Percentiles rank a stretch among this genome's conserved stretches.
Evolutionary conservation across 2,888 invertebrate genomes (phyloP).

Genomic region (Aporophyla nigra): DNA sequence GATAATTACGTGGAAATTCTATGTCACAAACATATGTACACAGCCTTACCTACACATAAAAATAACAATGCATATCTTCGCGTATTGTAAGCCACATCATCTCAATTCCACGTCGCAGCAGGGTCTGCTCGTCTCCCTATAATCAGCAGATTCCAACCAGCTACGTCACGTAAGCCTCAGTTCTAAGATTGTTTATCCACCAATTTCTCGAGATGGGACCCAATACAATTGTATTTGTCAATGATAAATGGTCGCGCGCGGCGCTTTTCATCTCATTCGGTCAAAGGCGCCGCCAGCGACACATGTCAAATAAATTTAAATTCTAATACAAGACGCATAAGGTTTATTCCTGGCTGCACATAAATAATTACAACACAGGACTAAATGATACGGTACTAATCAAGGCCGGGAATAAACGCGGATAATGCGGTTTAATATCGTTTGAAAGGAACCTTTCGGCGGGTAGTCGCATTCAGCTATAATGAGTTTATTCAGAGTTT

Average conservation of each 20-base stretch:
- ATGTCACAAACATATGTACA: background rate
- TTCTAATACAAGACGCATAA: constrained; percentile 61
- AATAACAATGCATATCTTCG: constrained; percentile 12
- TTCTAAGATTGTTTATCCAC: constrained; percentile 88
- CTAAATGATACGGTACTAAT: constrained; percentile 91
- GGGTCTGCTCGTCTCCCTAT: constrained; percentile 56
- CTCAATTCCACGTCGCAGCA: constrained; percentile 28
- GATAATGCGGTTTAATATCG: constrained; percentile 90
- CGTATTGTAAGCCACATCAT: constrained; percentile 28
- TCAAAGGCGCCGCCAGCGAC: constrained; percentile 86
- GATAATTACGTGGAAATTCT: background rate
- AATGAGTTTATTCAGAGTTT: constrained; percentile 90
- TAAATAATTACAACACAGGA: constrained; percentile 89
- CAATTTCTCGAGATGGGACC: constrained; percentile 87
- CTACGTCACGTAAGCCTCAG: constrained; percentile 80
- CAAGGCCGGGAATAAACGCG: constrained; percentile 89
- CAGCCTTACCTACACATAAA: background rate
- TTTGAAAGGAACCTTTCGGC: constrained; percentile 89
- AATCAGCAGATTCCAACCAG: constrained; percentile 67
- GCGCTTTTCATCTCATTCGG: constrained; percentile 88
- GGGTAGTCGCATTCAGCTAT: constrained; percentile 87
- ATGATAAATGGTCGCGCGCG: constrained; percentile 90
- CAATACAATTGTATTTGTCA: constrained; percentile 91
- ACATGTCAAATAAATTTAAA: constrained; percentile 68
- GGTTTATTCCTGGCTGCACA: constrained; percentile 69